Base-by-base conservation (phyloP, 1,140 invertebrate species). In the Saccostrea echinata region DNA sequence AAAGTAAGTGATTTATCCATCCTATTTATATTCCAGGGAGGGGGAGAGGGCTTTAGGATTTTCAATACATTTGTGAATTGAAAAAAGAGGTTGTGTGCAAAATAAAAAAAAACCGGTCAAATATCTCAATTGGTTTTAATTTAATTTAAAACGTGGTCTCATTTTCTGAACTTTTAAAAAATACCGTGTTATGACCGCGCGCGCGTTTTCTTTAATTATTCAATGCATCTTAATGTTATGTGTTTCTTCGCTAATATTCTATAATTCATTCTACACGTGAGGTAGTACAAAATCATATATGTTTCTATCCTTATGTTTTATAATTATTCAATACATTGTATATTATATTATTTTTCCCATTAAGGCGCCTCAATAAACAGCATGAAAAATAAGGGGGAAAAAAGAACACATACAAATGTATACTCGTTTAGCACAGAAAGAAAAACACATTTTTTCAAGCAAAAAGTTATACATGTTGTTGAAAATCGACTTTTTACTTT, bases 1-100 rank as follows among this genome's bases (percentile, higher is more conserved):
- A 27, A 43, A 71, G 68, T 27, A 1, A 27, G 68, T 71, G 68
- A 71, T 55, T 51, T 82, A 82, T 82, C 35, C 33, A 43, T 82
- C 27, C 27, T 82, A 82, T 82, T 82, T 43, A 82, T 82, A 82
- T 82, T 43, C 16, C 18, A 82, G 80, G 80, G 80, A 51, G 27
- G 24, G 8, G 80, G 30, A 2, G 68, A n/a, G 80, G 30, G 80
- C 18, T 82, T 82, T 18, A 9, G 18, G 80, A 35, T 21, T 82
- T 82, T 43, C 80, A 13, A 35, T 43, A n/a, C 9, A 55, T 55
- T 55, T 55, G 53, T 55, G 53, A 11, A 55, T 55, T 55, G 53
- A 11, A 55, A 55, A 52, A 24, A 24, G 24, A 4, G 24, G 24
- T 71, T 71, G n/a, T 12, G 24, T 33, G 24, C 68, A 24, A 24